Percentiles rank a stretch among this genome's conserved stretches.
These are phyloP conservation scores for Dryas iulia DNA, from an alignment of 1,140 invertebrate species.

Conservation along the genomic window DNA sequence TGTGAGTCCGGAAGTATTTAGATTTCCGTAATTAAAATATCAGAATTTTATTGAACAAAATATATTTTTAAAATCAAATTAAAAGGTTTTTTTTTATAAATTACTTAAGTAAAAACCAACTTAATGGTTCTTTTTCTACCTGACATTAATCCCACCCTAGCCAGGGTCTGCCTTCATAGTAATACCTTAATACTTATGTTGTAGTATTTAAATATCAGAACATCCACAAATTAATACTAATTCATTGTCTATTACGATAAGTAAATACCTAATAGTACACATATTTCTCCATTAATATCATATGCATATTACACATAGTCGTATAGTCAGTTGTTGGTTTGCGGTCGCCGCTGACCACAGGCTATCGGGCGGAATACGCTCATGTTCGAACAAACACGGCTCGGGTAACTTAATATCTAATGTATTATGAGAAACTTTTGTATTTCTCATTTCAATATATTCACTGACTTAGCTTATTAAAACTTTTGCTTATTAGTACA, in stretches of 20 bases:
- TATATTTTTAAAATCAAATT: too few species aligned
- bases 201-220: not conserved
- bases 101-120: too few species aligned
- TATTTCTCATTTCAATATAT: not conserved
- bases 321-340: slow-evolving; percentile 48
- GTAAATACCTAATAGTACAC: not conserved
- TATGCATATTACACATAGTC: slow-evolving; percentile 7
- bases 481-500: not conserved
- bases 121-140: too few species aligned
- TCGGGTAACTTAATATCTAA: slow-evolving; percentile 38
- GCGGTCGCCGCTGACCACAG: slow-evolving; percentile 61
- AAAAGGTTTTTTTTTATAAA: too few species aligned
- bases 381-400: slow-evolving; percentile 45
- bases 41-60: too few species aligned
- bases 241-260: not conserved
- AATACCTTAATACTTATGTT: not conserved
- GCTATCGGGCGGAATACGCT: slow-evolving; percentile 58
- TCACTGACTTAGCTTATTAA: not conserved
- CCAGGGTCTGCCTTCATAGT: too few species aligned
- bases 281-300: slow-evolving; percentile 3
- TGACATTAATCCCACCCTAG: too few species aligned
- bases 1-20: not conserved
- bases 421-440: slow-evolving; percentile 5
- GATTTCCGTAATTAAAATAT: too few species aligned
- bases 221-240: not conserved